Conservation (phyloP, 2,113 vertebrate genomes). For the Cyprinus carpio region DNA sequence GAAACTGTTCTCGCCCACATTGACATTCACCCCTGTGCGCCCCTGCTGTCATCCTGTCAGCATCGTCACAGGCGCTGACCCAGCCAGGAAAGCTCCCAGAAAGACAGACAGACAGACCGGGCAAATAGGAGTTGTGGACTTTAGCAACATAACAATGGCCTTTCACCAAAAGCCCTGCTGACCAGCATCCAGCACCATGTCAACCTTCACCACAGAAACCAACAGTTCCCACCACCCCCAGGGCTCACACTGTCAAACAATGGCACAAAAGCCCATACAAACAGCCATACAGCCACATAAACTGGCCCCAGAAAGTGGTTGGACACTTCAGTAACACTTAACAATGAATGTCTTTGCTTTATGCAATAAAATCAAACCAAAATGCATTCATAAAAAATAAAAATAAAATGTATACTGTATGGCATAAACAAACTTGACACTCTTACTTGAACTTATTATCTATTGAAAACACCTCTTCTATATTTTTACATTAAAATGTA, state of each 20-base stretch:
- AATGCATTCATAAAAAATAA: not conserved
- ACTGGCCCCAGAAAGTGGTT: not conserved
- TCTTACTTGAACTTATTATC: not conserved
- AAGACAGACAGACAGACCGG: constrained; percentile 70
- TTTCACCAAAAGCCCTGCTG: constrained; percentile 61
- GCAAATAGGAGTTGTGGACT: constrained; percentile 74
- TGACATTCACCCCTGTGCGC: constrained; percentile 72
- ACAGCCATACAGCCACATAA: not conserved
- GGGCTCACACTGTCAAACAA: constrained; percentile 46
- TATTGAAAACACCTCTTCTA: not conserved
- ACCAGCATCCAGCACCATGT: constrained; percentile 25
- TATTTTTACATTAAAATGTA: too few species aligned
- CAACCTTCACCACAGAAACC: constrained; percentile 39
- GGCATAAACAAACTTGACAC: not conserved
- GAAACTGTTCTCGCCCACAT: constrained; percentile 68
- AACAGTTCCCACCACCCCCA: constrained; percentile 32
- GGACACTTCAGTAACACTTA: not conserved
- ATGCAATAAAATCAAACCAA: not conserved
- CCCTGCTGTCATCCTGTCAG: constrained; percentile 78
- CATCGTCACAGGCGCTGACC: constrained; percentile 70
- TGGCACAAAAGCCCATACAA: constrained; percentile 19
- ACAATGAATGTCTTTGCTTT: not conserved
- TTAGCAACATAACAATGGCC: constrained; percentile 69
- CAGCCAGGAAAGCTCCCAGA: constrained; percentile 74
- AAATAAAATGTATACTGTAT: not conserved